Percentiles rank a stretch among this genome's conserved stretches.
Evolutionary conservation across 2,888 invertebrate genomes (phyloP).

Genomic region (Drosophila colorata): DNA sequence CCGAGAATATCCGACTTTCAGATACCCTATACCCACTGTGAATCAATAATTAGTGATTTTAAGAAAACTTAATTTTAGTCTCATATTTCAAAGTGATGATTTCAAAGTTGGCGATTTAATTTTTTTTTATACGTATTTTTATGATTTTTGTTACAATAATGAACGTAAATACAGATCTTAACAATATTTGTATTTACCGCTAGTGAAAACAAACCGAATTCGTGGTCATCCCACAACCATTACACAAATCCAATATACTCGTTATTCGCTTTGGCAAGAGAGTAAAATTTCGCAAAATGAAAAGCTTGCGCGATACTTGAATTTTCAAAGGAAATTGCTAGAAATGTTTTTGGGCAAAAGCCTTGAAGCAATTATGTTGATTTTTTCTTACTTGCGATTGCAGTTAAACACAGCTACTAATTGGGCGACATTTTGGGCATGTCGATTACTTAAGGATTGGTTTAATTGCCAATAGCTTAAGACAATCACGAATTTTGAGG

Average conservation of each 20-base stretch:
- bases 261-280: not conserved
- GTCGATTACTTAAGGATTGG: slow-evolving; percentile 35
- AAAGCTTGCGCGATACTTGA: slow-evolving; percentile 42
- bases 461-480: slow-evolving; percentile 56
- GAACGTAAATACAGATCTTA: too few species aligned
- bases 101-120: too few species aligned
- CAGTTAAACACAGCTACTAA: slow-evolving; percentile 36
- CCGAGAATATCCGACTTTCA: not conserved
- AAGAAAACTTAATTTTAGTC: too few species aligned
- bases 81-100: too few species aligned
- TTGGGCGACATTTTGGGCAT: slow-evolving; percentile 49
- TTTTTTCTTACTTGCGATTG: slow-evolving; percentile 39
- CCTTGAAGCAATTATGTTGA: slow-evolving; percentile 69
- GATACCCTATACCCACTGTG: not conserved
- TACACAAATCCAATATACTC: slow-evolving; percentile 1
- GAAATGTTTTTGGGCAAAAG: slow-evolving; percentile 23
- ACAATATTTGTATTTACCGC: too few species aligned
- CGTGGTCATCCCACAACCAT: not conserved
- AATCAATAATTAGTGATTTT: not conserved
- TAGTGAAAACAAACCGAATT: too few species aligned
- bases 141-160: too few species aligned
- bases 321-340: slow-evolving; percentile 45
- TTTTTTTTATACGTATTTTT: too few species aligned
- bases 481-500: not conserved
- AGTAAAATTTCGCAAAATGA: slow-evolving; percentile 48